These are phyloP conservation scores for Engystomops pustulosus DNA, from an alignment of 2,113 vertebrate species.

Conservation along the genomic window DNA sequence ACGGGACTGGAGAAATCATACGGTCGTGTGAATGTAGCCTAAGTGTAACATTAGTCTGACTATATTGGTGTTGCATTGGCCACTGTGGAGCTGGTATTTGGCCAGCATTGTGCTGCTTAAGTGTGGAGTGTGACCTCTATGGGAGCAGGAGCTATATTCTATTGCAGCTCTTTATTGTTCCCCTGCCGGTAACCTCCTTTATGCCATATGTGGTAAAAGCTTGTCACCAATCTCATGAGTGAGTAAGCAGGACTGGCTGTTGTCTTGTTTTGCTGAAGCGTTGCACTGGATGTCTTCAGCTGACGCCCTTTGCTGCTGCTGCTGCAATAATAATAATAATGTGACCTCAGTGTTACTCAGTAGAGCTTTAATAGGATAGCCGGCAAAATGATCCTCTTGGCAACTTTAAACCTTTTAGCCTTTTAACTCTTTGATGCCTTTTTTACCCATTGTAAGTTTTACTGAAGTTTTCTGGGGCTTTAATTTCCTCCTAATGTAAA, in stretches of 20 bases:
- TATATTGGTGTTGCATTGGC: too few species aligned
- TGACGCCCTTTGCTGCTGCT: conserved; percentile 41
- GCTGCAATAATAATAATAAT: conserved; percentile 13
- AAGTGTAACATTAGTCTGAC: too few species aligned
- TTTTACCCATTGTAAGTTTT: not conserved
- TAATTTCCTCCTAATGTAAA: too few species aligned
- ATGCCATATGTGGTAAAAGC: conserved; percentile 70
- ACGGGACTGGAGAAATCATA: too few species aligned
- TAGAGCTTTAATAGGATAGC: conserved; percentile 43
- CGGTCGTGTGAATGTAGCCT: too few species aligned
- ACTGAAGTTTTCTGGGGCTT: too few species aligned
- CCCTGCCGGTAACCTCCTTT: conserved; percentile 65
- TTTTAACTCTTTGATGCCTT: not conserved
- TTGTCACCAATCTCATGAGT: conserved; percentile 75
- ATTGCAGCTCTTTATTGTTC: conserved; percentile 69
- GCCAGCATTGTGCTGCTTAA: not conserved
- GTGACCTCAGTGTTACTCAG: conserved; percentile 41
- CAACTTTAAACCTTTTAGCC: conserved; percentile 5
- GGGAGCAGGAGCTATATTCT: conserved; percentile 72
- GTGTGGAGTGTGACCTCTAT: conserved; percentile 63
- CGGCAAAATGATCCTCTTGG: conserved; percentile 15
- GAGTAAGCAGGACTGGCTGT: conserved; percentile 73
- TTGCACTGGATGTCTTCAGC: conserved; percentile 6
- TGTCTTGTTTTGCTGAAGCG: conserved; percentile 40
- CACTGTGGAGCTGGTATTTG: too few species aligned